Conservation (phyloP, 2,797 vertebrate genomes). For the Sebastes vulpes region DNA sequence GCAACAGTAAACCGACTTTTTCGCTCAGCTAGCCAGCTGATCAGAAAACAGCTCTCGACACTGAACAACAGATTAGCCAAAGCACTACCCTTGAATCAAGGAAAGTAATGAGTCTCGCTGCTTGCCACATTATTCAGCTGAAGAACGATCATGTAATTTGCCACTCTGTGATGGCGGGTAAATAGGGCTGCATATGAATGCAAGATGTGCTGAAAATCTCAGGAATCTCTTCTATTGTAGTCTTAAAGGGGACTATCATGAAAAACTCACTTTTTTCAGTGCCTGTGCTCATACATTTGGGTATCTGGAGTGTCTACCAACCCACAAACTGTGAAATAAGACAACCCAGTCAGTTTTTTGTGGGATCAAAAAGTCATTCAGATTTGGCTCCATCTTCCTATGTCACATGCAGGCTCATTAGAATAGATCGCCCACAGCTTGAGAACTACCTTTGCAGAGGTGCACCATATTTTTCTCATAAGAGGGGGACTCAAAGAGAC, state of each 20-base stretch:
- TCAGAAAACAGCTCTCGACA: constrained; percentile 56
- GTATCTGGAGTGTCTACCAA: neutral
- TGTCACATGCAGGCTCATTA: neutral
- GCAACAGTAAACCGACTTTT: constrained; percentile 40
- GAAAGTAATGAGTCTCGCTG: constrained; percentile 47
- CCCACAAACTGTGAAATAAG: neutral
- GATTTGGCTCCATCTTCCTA: neutral
- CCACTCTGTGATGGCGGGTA: constrained; percentile 22
- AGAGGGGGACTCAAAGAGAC: no score
- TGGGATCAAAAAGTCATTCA: neutral
- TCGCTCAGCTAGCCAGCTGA: constrained; percentile 24
- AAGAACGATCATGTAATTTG: constrained; percentile 48
- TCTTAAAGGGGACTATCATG: neutral
- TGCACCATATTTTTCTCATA: neutral
- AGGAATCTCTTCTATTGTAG: neutral
- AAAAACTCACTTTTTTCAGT: neutral
- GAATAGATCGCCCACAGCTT: neutral
- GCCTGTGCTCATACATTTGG: neutral
- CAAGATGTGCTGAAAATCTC: constrained; percentile 11
- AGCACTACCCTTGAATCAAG: constrained; percentile 55
- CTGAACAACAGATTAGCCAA: constrained; percentile 50
- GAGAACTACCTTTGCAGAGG: neutral
- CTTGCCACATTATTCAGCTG: constrained; percentile 31
- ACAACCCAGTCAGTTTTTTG: neutral
- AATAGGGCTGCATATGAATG: constrained; percentile 26